Evolutionary conservation across 2,888 invertebrate species (phyloP).

Genomic region (Coleophora flavipennella): DNA sequence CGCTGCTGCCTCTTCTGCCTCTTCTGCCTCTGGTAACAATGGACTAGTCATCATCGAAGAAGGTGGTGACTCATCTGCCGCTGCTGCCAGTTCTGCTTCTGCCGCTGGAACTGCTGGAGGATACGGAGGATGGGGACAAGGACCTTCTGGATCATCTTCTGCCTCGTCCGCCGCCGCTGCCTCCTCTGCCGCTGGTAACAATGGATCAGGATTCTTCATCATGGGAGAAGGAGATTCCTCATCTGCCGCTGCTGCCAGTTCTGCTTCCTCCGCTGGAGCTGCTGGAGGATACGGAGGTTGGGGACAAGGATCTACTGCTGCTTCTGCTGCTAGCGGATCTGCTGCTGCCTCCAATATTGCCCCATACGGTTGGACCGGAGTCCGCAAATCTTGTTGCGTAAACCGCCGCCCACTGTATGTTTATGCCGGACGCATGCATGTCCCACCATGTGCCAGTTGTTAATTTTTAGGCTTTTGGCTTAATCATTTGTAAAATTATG

Average conservation of each 20-base stretch:
- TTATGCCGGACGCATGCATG: constrained; percentile 33
- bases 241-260: background rate
- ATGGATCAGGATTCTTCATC: constrained; percentile 4
- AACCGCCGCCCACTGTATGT: constrained; percentile 38
- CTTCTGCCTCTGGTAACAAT: too few relatives aligned
- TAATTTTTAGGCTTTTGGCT: too few relatives aligned
- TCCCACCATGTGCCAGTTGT: constrained; percentile 36
- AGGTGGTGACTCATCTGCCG: too few relatives aligned
- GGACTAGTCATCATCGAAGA: background rate
- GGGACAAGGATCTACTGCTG: background rate
- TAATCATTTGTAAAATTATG: constrained; percentile 7
- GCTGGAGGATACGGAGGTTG: background rate
- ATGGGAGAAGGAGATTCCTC: background rate
- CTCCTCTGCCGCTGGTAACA: constrained; percentile 4
- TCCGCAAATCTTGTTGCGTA: constrained; percentile 38
- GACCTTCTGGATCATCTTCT: too few relatives aligned
- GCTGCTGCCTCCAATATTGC: background rate
- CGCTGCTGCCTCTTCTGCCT: too few relatives aligned
- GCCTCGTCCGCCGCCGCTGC: constrained; percentile 11
- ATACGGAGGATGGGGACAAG: too few relatives aligned
- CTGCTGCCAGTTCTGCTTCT: too few relatives aligned
- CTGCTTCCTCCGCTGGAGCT: background rate
- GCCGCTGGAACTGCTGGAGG: too few relatives aligned
- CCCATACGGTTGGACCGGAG: constrained; percentile 21
- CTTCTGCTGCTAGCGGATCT: background rate